Evolutionary conservation across 2,113 vertebrate species (phyloP).

Genomic region (Corydoras sp.): DNA sequence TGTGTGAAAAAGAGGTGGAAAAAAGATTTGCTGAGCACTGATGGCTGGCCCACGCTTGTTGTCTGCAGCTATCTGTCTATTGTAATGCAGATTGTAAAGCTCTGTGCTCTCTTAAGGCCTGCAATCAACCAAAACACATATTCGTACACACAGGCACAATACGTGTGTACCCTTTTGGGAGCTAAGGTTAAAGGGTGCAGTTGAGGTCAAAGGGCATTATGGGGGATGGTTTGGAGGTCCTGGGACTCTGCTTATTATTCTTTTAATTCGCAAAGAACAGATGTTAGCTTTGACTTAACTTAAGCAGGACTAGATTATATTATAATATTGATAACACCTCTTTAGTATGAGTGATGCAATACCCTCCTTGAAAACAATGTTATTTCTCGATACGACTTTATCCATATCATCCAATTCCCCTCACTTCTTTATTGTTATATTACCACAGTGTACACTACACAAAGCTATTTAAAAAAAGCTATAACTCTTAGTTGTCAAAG

Average conservation of each 20-base stretch:
- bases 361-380: no score
- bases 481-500: no score
- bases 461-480: no score
- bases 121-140: conserved; percentile 36
- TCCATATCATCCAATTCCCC: no score
- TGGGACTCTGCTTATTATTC: conserved; percentile 37
- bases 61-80: conserved; percentile 41
- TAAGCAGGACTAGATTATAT: neutral
- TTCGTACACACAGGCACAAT: neutral
- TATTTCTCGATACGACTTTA: no score
- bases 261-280: conserved; percentile 37
- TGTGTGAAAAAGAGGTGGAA: conserved; percentile 21
- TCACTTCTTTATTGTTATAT: no score
- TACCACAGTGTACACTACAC: no score
- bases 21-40: conserved; percentile 16
- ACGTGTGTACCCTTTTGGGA: conserved; percentile 27
- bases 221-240: conserved; percentile 39
- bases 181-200: conserved; percentile 36
- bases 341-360: no score
- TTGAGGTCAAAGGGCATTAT: conserved; percentile 29
- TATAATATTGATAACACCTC: no score
- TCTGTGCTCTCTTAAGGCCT: conserved; percentile 34
- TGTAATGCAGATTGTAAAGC: conserved; percentile 44
- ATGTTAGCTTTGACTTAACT: conserved; percentile 30
- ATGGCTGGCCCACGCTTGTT: neutral